Evolutionary conservation across 2,113 vertebrate species (phyloP).

Genomic region (Lagopus muta): DNA sequence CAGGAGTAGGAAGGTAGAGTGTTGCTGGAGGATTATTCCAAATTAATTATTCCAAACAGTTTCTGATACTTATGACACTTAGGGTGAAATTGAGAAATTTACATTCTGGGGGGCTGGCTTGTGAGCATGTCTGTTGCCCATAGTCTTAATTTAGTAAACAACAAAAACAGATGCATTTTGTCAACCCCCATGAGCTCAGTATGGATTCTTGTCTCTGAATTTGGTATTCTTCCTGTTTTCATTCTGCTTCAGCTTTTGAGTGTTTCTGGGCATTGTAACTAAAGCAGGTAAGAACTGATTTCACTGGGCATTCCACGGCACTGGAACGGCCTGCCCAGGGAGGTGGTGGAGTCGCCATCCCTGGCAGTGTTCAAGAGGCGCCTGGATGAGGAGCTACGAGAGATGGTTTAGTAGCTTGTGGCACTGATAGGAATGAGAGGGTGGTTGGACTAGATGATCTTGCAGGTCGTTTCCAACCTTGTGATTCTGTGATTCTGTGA

Average conservation of each 20-base stretch:
- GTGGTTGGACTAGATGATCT: too few species aligned
- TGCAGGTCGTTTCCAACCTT: too few species aligned
- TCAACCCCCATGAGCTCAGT: not conserved
- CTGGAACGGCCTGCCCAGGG: too few species aligned
- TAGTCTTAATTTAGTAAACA: not conserved
- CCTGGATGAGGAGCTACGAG: too few species aligned
- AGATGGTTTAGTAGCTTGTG: too few species aligned
- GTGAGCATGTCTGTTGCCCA: not conserved
- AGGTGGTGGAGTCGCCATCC: too few species aligned
- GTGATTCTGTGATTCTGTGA: too few species aligned
- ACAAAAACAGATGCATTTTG: not conserved
- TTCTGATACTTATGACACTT: not conserved
- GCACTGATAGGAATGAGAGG: too few species aligned
- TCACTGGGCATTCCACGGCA: too few species aligned
- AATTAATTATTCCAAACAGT: not conserved
- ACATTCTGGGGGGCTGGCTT: not conserved
- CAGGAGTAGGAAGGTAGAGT: not conserved
- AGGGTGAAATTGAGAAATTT: not conserved
- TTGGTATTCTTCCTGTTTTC: not conserved
- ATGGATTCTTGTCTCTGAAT: not conserved
- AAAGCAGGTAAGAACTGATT: not conserved
- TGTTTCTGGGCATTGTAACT: not conserved
- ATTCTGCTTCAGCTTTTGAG: not conserved
- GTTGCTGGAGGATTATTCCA: not conserved
- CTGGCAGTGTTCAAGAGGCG: too few species aligned